Evolutionary conservation across 2,113 vertebrate genomes (phyloP), one percentile per base, ranked within the genome.

Genomic region (Corynorhinus townsendii): DNA sequence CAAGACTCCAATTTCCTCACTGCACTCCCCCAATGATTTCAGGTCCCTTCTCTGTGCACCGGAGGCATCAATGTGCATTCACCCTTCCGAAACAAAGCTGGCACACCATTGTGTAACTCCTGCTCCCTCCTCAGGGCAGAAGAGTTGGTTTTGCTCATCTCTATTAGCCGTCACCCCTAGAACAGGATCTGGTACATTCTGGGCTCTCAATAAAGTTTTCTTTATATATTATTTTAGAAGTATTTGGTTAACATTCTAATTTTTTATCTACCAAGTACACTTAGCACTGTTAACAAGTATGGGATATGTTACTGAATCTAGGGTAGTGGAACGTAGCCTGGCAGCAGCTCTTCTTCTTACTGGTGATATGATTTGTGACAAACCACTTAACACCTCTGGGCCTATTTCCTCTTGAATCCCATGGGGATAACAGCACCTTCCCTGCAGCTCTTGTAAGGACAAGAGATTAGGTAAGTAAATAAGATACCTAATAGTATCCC

Each of bases 201-300:
- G 26, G 40, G 43, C 64, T 82, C 47, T 91, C 30, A 68, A 40
- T 52, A 43, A 77, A 92, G 35, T 7, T 54, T 91, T 77, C 38
- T 76, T 72, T 47, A 11, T 17, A 73, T 43, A 86, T 89, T 43
- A 52, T 89, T 94, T 86, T 85, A 90, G 22, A 95, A 47, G 26
- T 40, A 52, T 7, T 91, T 59, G 83, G 33, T 79, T 87, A 90
- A 77, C 12, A 26, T 35, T 92, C n/a, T 52, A 40, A 49, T 33
- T n/a, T 80, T 88, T 62, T 43, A 85, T 47, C 80, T 68, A 83
- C 56, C 30, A 82, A 11, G 2, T 84, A 66, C 26, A 73, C 26
- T 56, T 26, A 54, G 72, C 43, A 72, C 45, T 89, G 28, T 45
- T 86, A 79, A 66, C 52, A 86, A 89, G 64, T 30, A 28, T 35